A percentile compares a stretch with the other conserved stretches of the same genome.
These are phyloP conservation scores for Pterophyllum scalare DNA, from an alignment of 2,113 vertebrate genomes.

Conservation along the genomic window DNA sequence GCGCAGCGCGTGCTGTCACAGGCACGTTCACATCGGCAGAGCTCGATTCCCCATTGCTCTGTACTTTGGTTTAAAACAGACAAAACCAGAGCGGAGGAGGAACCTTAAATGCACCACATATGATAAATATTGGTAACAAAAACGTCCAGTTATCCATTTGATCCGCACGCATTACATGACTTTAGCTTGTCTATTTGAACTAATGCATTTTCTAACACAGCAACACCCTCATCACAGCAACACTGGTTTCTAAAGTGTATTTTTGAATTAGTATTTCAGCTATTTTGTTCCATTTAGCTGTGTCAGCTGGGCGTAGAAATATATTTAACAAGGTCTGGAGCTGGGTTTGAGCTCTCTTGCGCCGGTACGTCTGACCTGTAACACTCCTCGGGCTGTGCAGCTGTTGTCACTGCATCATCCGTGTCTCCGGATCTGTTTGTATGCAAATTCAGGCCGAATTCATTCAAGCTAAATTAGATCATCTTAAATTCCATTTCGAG, in stretches of 20 bases:
- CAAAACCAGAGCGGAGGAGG: background rate
- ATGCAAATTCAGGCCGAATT: background rate
- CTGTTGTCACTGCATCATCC: slow-evolving; percentile 10
- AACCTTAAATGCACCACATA: background rate
- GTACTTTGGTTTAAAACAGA: background rate
- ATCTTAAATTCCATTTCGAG: background rate
- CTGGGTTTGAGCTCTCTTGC: background rate
- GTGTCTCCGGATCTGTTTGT: background rate
- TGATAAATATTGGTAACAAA: background rate
- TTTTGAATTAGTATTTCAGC: background rate
- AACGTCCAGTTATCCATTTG: background rate
- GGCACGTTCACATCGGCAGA: background rate
- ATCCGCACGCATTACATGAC: background rate
- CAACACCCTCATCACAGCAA: background rate
- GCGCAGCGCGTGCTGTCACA: background rate
- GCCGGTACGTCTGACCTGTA: background rate
- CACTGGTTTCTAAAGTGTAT: background rate
- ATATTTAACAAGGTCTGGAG: background rate
- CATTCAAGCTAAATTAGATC: background rate
- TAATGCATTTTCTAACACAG: background rate
- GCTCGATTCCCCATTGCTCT: background rate
- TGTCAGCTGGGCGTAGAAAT: slow-evolving; percentile 10
- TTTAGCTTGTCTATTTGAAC: background rate
- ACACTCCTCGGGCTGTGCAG: slow-evolving; percentile 13
- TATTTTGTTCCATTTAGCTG: background rate